Evolutionary conservation across 2,113 vertebrate genomes (phyloP).

Genomic region (Rafetus swinhoei): DNA sequence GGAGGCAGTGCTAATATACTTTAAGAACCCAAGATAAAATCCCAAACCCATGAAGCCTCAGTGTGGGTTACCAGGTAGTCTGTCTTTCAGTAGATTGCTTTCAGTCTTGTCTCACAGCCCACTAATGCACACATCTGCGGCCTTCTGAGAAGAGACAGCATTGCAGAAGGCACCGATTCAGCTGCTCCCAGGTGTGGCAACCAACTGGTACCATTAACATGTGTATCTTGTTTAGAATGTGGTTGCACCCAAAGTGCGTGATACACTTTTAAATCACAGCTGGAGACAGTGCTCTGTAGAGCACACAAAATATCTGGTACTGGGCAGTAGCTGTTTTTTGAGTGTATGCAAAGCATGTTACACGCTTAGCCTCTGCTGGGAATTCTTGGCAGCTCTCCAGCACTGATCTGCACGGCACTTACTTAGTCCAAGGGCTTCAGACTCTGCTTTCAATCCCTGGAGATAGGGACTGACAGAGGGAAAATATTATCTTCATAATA

Average conservation of each 20-base stretch:
- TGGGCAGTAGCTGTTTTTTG: background rate
- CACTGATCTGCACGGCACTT: background rate
- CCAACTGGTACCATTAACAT: background rate
- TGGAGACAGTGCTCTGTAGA: background rate
- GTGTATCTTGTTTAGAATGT: background rate
- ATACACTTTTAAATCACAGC: background rate
- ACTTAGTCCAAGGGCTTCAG: background rate
- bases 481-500: background rate
- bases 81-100: background rate
- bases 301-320: background rate
- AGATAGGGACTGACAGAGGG: background rate
- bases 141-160: background rate
- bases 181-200: background rate
- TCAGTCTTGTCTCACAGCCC: background rate
- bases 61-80: background rate
- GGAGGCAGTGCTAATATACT: background rate
- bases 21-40: background rate
- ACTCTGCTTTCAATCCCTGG: background rate
- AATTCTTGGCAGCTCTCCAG: background rate
- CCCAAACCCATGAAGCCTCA: background rate
- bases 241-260: background rate
- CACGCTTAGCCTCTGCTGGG: fast-evolving
- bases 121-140: too few species aligned
- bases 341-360: background rate
- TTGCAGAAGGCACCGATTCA: background rate